Evolutionary conservation across 2,113 vertebrate genomes (phyloP), one percentile per base, ranked within the genome.

Genomic region (Cyphomyrus plagiostoma): DNA sequence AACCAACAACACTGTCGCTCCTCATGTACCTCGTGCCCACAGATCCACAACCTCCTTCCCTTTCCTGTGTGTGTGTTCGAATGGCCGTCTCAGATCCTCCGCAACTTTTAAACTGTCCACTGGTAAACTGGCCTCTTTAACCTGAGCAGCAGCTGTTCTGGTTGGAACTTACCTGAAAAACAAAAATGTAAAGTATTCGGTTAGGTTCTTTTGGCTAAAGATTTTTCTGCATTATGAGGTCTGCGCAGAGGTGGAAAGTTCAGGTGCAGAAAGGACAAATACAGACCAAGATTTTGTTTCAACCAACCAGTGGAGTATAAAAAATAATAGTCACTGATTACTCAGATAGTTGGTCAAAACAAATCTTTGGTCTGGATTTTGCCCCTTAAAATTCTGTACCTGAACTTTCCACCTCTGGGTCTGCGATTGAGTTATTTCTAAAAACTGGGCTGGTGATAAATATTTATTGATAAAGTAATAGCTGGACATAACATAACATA

Each of bases 101-200:
- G 10, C 1, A 6, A 70, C 10, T 30, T 70, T 70, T n/a, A 70
- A 11, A 70, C 26, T 0, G 30, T 80, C 74, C 35, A 35, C 35
- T 7, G 30, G 35, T 19, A 39, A 30, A 35, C 70, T 77, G 30
- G 30, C 70, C 30, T 39, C 30, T 66, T 66, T 30, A 70, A 30
- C 62, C 74, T 11, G 1, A 42, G 30, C 35, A 42, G 35, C 35
- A 42, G 30, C 17, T 19, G 13, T 80, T 42, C 17, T 8, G 30
- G 13, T 5, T 80, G 74, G 74, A 42, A 87, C 85, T 87, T 87
- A 87, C 50, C 85, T 87, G 49, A 30, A 87, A 87, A 87, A 56
- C 49, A 87, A 35, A 35, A 87, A 56, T 26, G 7, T 6, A 11
- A 87, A 35, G 30, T 26, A 21, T 53, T 9, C 21, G 85, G 26